A percentile compares a stretch with the other conserved stretches of the same genome.
phyloP scores from a whole-genome alignment of 2,797 vertebrate genomes.

The Melanotaenia nigrans region DNA sequence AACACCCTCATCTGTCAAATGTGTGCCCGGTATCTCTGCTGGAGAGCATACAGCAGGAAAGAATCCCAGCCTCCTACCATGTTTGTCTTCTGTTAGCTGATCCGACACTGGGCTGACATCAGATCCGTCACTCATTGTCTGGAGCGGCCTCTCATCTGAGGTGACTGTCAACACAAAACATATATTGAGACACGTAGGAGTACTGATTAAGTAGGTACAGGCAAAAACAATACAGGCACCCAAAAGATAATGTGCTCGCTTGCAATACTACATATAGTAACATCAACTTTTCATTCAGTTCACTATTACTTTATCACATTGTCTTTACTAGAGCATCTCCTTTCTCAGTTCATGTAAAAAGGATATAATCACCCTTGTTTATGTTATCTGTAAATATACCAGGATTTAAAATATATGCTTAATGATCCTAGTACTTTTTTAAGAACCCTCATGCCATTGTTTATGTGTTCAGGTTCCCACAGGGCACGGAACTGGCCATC shows the following conservation, averaged over 20 bases:
- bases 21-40: conserved; percentile 40
- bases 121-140: conserved; percentile 71
- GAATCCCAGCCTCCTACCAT: conserved; percentile 68
- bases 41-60: conserved; percentile 26
- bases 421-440: conserved; percentile 28
- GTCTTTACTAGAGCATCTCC: neutral
- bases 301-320: neutral
- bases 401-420: conserved; percentile 31
- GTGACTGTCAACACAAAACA: conserved; percentile 47
- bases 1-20: conserved; percentile 54
- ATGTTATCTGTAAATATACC: conserved; percentile 26
- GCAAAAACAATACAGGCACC: neutral
- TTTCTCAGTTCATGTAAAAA: conserved; percentile 4
- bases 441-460: neutral
- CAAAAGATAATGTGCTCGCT: neutral
- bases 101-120: conserved; percentile 63
- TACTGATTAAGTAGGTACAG: neutral
- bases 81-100: conserved; percentile 73
- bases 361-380: conserved; percentile 5
- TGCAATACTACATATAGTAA: neutral
- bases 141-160: conserved; percentile 66
- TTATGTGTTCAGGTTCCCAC: conserved; percentile 45
- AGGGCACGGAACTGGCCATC: conserved; percentile 39
- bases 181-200: conserved; percentile 36
- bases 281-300: neutral